Percentiles rank a stretch among this genome's conserved stretches.
These are phyloP conservation scores for Leptinotarsa defecta DNA, from an alignment of 1,140 invertebrate species.

Conservation along the genomic window DNA sequence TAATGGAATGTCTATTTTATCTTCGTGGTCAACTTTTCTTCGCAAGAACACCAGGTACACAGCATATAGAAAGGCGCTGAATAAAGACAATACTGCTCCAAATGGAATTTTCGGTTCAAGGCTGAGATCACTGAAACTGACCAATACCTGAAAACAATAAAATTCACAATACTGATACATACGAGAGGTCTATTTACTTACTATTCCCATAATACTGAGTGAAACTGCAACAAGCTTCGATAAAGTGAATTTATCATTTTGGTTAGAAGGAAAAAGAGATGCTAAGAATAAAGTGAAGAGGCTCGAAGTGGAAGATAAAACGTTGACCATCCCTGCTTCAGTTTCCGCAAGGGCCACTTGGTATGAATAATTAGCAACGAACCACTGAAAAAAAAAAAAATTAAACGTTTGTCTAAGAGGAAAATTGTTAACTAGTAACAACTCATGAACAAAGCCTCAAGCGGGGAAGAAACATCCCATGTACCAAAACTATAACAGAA, in stretches of 20 bases:
- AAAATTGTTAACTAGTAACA: too few relatives aligned
- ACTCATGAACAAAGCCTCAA: too few relatives aligned
- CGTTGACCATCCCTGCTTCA: constrained; percentile 74
- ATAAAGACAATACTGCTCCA: constrained; percentile 75
- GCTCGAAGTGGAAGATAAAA: constrained; percentile 81
- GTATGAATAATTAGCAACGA: constrained; percentile 79
- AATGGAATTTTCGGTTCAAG: constrained; percentile 67
- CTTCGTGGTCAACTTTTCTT: constrained; percentile 82
- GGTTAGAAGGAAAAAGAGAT: constrained; percentile 77
- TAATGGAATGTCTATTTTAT: constrained; percentile 86
- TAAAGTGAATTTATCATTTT: constrained; percentile 78
- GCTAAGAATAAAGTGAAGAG: constrained; percentile 83
- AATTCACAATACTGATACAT: background rate
- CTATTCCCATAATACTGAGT: constrained; percentile 78
- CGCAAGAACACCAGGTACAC: constrained; percentile 81
- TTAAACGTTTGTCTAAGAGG: too few relatives aligned
- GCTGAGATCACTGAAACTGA: constrained; percentile 72
- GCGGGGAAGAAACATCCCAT: too few relatives aligned
- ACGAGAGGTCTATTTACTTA: constrained; percentile 56
- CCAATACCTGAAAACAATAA: constrained; percentile 62
- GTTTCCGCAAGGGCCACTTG: constrained; percentile 77
- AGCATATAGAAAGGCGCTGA: constrained; percentile 85
- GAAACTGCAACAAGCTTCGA: constrained; percentile 80
- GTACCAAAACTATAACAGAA: too few relatives aligned
- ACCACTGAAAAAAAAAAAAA: constrained; percentile 67